Percentiles rank a stretch among this genome's conserved stretches.
phyloP scores from a whole-genome alignment of 2,888 invertebrate genomes.

The Salticus scenicus region DNA sequence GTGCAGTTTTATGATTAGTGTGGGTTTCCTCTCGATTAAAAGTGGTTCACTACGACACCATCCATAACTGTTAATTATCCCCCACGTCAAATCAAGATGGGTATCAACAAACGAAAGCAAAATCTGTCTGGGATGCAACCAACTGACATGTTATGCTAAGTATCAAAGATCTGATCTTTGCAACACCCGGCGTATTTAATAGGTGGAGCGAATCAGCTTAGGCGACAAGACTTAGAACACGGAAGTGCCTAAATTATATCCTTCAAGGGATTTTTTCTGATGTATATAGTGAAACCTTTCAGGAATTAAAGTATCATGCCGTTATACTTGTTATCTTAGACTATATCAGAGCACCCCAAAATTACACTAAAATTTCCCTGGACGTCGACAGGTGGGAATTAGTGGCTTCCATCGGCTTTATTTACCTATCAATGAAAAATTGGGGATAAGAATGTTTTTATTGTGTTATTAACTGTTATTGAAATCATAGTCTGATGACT shows the following conservation, averaged over 20 bases:
- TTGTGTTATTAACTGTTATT: not conserved
- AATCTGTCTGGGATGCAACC: not conserved
- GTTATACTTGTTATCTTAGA: conserved; percentile 46
- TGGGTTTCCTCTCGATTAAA: conserved; percentile 9
- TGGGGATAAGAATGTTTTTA: not conserved
- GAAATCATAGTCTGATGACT: not conserved
- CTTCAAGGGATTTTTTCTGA: conserved; percentile 43
- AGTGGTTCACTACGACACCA: conserved; percentile 35
- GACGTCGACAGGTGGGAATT: conserved; percentile 56
- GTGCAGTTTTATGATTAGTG: not conserved
- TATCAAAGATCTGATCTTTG: conserved; percentile 38
- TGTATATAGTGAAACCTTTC: conserved; percentile 38
- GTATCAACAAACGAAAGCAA: conserved; percentile 19
- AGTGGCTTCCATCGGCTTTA: conserved; percentile 21
- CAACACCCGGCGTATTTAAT: conserved; percentile 51
- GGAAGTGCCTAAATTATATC: conserved; percentile 56
- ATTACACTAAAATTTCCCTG: conserved; percentile 40
- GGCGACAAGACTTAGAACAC: conserved; percentile 35
- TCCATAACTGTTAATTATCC: conserved; percentile 53
- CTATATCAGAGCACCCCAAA: conserved; percentile 39
- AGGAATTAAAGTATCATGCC: conserved; percentile 25
- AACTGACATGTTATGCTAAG: conserved; percentile 39
- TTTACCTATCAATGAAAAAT: conserved; percentile 14
- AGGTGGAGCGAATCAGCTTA: conserved; percentile 14
- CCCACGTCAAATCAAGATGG: conserved; percentile 18